Conservation (phyloP, 2,888 invertebrate genomes). For the Eupithecia subfuscata region DNA sequence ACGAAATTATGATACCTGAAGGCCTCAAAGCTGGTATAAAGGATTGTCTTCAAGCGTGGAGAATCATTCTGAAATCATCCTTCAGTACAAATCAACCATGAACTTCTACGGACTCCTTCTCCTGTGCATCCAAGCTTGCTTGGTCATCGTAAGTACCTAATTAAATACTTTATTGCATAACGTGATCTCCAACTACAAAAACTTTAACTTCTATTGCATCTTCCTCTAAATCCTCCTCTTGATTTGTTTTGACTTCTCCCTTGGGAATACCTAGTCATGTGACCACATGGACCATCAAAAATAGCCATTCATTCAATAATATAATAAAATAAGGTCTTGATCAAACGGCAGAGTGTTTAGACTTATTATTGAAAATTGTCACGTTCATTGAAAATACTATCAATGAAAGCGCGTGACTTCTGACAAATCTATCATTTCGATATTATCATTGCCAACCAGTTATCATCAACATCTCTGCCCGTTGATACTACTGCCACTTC, state of each 20-base stretch:
- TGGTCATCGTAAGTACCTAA: slow-evolving; percentile 29
- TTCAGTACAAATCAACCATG: slow-evolving; percentile 11
- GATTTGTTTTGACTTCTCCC: not conserved
- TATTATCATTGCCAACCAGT: not conserved
- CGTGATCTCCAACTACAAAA: not conserved
- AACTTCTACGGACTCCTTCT: slow-evolving; percentile 9
- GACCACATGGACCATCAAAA: not conserved
- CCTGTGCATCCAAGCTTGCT: slow-evolving; percentile 23
- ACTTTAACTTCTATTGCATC: not conserved
- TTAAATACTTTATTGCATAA: not conserved
- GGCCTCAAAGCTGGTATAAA: slow-evolving; percentile 5
- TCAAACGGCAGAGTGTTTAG: not conserved
- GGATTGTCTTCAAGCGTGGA: not conserved
- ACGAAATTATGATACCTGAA: slow-evolving; percentile 1
- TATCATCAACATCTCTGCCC: not conserved
- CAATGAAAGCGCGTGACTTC: slow-evolving; percentile 3
- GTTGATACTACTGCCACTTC: not conserved
- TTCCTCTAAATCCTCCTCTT: not conserved
- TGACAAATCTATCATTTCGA: not conserved
- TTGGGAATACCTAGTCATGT: not conserved
- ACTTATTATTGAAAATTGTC: not conserved
- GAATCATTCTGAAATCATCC: slow-evolving; percentile 16
- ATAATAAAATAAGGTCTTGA: not conserved
- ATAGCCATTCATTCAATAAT: not conserved
- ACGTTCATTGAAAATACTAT: not conserved